Conservation (phyloP, 2,797 vertebrate genomes). For the Pempheris klunzingeri region DNA sequence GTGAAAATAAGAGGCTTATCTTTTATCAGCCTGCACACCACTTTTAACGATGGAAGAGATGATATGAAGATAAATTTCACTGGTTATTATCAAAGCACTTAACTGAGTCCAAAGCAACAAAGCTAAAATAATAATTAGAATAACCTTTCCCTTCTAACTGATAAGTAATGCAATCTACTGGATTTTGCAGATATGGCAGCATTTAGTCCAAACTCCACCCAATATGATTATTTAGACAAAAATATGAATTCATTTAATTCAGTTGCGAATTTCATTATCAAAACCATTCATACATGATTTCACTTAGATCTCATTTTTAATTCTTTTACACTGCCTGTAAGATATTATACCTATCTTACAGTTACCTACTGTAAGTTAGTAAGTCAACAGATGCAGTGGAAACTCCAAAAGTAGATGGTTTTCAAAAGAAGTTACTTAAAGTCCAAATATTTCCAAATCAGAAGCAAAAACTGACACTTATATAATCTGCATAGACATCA, state of each 20-base stretch:
- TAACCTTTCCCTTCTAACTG: background rate
- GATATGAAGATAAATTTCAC: background rate
- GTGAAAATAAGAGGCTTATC: background rate
- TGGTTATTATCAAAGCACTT: background rate
- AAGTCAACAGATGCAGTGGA: background rate
- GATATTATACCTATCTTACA: background rate
- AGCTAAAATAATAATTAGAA: slow-evolving; percentile 1
- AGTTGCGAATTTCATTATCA: background rate
- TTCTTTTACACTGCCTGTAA: slow-evolving; percentile 1
- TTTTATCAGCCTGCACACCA: background rate
- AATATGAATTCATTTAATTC: background rate
- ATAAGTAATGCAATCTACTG: background rate
- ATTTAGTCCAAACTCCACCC: background rate
- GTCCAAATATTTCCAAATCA: background rate
- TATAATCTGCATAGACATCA: background rate
- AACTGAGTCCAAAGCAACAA: background rate
- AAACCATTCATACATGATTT: background rate
- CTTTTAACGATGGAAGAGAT: background rate
- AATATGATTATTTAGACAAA: background rate
- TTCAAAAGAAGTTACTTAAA: background rate
- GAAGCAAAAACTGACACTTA: background rate
- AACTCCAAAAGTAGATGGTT: background rate
- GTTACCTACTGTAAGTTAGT: too few species aligned
- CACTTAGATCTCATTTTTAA: background rate
- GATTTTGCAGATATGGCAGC: background rate